phyloP scores from a whole-genome alignment of 2,113 vertebrate genomes.

The Motacilla alba region DNA sequence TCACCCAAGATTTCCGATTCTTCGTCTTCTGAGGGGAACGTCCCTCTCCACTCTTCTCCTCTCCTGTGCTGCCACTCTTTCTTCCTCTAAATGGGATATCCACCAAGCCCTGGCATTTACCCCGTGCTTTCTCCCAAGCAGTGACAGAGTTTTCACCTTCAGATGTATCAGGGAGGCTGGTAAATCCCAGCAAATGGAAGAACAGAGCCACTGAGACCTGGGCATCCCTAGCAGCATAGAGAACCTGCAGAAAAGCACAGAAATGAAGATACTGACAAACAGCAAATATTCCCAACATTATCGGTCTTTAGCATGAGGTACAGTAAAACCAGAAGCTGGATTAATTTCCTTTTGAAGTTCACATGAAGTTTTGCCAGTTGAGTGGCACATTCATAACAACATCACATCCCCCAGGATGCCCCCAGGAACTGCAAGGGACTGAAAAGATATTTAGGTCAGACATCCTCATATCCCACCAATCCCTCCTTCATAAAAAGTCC shows the following conservation, averaged over 20 bases:
- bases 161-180: conserved; percentile 32
- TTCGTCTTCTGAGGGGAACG: conserved; percentile 60
- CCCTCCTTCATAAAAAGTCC: not conserved
- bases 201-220: conserved; percentile 92
- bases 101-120: conserved; percentile 83
- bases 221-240: conserved; percentile 91
- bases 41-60: conserved; percentile 69
- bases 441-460: not conserved
- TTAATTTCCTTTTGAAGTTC: not conserved
- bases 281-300: not conserved
- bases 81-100: conserved; percentile 86
- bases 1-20: conserved; percentile 57
- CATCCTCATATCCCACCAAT: not conserved
- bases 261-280: not conserved
- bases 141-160: not conserved
- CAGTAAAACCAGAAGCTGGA: not conserved
- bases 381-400: not conserved
- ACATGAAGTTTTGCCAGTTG: not conserved
- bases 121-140: conserved; percentile 74
- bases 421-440: not conserved
- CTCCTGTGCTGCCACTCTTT: conserved; percentile 53
- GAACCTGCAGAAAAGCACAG: conserved; percentile 75
- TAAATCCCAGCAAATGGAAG: conserved; percentile 82
- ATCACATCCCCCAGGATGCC: not conserved
- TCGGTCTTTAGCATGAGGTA: not conserved